These are phyloP conservation scores for Tridacna crocea DNA, from an alignment of 2,888 invertebrate species.

Conservation along the genomic window DNA sequence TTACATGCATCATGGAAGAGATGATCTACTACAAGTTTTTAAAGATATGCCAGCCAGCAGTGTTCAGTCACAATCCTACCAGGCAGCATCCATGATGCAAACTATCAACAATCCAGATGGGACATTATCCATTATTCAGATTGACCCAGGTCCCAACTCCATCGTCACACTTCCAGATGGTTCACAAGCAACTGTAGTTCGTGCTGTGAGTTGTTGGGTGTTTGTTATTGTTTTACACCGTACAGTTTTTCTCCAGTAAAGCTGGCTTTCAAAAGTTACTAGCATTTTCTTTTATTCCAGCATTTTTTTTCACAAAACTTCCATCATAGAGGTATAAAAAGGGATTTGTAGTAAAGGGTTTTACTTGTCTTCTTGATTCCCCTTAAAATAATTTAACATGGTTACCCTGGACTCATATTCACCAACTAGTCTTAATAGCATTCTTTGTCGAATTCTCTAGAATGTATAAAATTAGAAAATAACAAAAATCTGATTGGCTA, in stretches of 20 bases:
- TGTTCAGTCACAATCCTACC: slow-evolving; percentile 48
- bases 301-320: too few relatives aligned
- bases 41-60: slow-evolving; percentile 86
- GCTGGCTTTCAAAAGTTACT: too few relatives aligned
- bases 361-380: too few relatives aligned
- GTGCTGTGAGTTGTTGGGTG: slow-evolving; percentile 39
- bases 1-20: slow-evolving; percentile 98
- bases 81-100: slow-evolving; percentile 93
- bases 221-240: neutral
- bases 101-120: slow-evolving; percentile 98
- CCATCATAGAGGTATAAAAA: too few relatives aligned
- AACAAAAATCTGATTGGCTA: too few relatives aligned
- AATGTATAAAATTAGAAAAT: too few relatives aligned
- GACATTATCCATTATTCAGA: slow-evolving; percentile 97
- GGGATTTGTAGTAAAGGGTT: too few relatives aligned
- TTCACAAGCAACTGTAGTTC: slow-evolving; percentile 93
- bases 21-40: slow-evolving; percentile 97
- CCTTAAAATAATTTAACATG: too few relatives aligned
- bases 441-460: too few relatives aligned
- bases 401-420: too few relatives aligned
- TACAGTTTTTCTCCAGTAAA: neutral
- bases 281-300: too few relatives aligned
- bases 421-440: too few relatives aligned
- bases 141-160: slow-evolving; percentile 77
- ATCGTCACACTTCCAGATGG: slow-evolving; percentile 98